phyloP scores from a whole-genome alignment of 35 echinoderm and acorn worm genomes.

The Apostichopus parvimensis region DNA sequence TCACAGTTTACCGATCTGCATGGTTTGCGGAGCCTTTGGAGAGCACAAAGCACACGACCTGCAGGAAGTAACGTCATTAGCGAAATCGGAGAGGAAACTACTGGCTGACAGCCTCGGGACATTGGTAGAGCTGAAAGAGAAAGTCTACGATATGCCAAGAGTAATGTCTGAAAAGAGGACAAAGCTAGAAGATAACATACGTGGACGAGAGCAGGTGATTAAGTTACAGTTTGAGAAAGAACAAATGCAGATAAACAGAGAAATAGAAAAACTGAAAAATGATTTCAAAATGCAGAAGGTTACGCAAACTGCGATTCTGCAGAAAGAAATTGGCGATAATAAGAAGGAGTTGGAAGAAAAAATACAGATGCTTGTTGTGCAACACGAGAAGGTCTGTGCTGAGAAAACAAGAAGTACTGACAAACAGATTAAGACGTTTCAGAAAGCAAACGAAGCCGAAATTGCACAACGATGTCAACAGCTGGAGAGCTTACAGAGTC shows the following conservation, averaged over 20 bases:
- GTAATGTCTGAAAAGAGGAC: not conserved
- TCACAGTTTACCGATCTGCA: not conserved
- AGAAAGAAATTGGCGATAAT: not conserved
- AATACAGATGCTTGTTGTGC: not conserved
- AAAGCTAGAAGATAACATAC: not conserved
- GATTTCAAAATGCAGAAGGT: not conserved
- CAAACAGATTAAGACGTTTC: not conserved
- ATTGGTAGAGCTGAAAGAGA: not conserved
- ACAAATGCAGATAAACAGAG: not conserved
- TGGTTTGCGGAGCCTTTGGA: not conserved
- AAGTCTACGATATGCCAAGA: not conserved
- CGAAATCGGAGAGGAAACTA: not conserved
- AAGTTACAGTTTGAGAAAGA: not conserved
- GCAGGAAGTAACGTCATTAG: not conserved
- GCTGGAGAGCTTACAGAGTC: not conserved
- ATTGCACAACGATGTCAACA: too few species aligned
- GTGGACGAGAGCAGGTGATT: not conserved
- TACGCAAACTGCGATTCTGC: not conserved
- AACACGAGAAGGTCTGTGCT: not conserved
- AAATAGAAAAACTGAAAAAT: not conserved
- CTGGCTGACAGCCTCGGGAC: not conserved
- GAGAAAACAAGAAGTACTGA: not conserved
- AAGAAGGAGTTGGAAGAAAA: not conserved
- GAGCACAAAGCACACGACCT: not conserved
- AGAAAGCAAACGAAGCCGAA: not conserved